A percentile compares a stretch with the other conserved stretches of the same genome.
Evolutionary conservation across 1,140 invertebrate genomes (phyloP).

Genomic region (Thaumetopoea pityocampa): DNA sequence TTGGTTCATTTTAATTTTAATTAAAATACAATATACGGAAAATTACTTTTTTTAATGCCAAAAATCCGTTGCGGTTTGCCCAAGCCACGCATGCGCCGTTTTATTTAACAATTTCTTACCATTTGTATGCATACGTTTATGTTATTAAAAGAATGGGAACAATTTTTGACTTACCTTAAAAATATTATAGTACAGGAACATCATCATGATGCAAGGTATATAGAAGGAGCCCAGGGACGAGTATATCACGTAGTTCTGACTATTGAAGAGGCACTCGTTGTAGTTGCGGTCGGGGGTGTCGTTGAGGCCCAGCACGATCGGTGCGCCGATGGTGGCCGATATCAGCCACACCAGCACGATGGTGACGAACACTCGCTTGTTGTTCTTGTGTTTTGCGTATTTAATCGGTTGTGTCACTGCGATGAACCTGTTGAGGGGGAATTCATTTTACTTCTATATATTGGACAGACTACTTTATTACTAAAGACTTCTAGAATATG

Average conservation of each 20-base stretch:
- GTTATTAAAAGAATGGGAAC: neutral
- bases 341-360: slow-evolving; percentile 98
- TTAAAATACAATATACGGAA: no score
- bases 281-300: slow-evolving; percentile 87
- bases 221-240: slow-evolving; percentile 99
- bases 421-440: slow-evolving; percentile 87
- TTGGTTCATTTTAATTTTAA: no score
- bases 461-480: slow-evolving; percentile 1
- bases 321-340: slow-evolving; percentile 96
- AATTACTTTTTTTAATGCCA: no score
- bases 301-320: slow-evolving; percentile 97
- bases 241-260: slow-evolving; percentile 98
- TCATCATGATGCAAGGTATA: slow-evolving; percentile 99
- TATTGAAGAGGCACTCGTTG: slow-evolving; percentile 96
- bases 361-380: slow-evolving; percentile 94
- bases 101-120: no score
- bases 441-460: slow-evolving; percentile 4
- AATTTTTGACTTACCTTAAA: slow-evolving; percentile 93
- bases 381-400: slow-evolving; percentile 99
- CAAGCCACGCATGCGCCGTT: no score
- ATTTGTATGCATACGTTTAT: no score
- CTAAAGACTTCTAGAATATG: slow-evolving; percentile 3
- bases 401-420: slow-evolving; percentile 99
- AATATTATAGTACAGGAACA: slow-evolving; percentile 98
- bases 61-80: no score